These are phyloP conservation scores for Paraescarpia echinospica DNA, from an alignment of 1,140 invertebrate genomes.

Conservation along the genomic window DNA sequence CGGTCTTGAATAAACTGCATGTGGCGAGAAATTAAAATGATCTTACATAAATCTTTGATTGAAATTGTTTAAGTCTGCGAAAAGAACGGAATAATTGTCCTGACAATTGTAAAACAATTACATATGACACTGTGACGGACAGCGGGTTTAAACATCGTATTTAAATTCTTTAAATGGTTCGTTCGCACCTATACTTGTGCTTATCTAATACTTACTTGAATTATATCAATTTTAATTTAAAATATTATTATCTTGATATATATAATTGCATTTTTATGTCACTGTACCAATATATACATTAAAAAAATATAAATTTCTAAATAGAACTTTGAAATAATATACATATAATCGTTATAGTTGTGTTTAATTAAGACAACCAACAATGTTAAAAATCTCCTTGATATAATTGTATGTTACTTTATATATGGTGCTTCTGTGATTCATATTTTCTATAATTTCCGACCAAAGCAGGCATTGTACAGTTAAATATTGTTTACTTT, in stretches of 20 bases:
- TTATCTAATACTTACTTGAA: not conserved
- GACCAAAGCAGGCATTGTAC: not conserved
- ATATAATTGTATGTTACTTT: not conserved
- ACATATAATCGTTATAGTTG: not conserved
- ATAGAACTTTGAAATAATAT: not conserved
- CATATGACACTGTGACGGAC: not conserved
- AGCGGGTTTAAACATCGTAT: no score
- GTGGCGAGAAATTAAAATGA: not conserved
- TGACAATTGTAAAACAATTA: not conserved
- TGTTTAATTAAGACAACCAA: not conserved
- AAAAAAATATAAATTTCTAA: not conserved
- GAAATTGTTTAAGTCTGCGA: not conserved
- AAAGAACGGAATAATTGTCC: not conserved
- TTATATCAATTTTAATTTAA: not conserved
- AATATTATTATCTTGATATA: not conserved
- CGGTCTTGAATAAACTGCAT: not conserved
- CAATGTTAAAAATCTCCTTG: not conserved
- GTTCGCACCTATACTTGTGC: not conserved
- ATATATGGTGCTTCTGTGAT: not conserved
- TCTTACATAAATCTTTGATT: not conserved
- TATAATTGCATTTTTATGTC: not conserved
- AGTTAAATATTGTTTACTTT: not conserved
- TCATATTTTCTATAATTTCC: not conserved
- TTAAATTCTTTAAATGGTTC: no score
- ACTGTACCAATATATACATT: not conserved